Conservation (phyloP, 2,797 vertebrate genomes). For the Cirrhinus mrigala region DNA sequence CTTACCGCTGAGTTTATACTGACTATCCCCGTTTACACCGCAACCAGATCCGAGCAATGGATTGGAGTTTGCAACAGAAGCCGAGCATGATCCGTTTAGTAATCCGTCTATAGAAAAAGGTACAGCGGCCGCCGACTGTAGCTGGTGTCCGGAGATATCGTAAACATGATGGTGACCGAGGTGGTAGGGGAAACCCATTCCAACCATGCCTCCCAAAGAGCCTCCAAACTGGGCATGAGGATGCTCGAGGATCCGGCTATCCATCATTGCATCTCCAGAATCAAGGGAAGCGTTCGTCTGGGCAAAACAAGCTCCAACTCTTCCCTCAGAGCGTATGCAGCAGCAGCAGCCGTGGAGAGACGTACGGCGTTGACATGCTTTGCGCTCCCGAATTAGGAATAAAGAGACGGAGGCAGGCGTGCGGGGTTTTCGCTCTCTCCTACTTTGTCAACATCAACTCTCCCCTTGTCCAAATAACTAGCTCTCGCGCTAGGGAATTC, state of each 20-base stretch:
- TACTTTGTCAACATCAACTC: slow-evolving; percentile 88
- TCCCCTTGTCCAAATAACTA: slow-evolving; percentile 78
- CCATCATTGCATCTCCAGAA: slow-evolving; percentile 84
- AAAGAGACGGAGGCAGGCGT: slow-evolving; percentile 66
- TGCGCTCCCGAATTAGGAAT: slow-evolving; percentile 45
- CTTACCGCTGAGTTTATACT: slow-evolving; percentile 95
- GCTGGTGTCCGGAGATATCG: slow-evolving; percentile 93
- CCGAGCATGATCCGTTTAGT: slow-evolving; percentile 93
- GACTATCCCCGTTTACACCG: slow-evolving; percentile 84
- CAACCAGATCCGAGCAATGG: slow-evolving; percentile 87
- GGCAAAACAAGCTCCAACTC: slow-evolving; percentile 43
- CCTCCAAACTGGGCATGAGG: slow-evolving; percentile 96
- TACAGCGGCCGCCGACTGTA: slow-evolving; percentile 87
- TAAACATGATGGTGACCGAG: slow-evolving; percentile 92
- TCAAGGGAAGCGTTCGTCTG: slow-evolving; percentile 35
- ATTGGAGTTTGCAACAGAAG: slow-evolving; percentile 88
- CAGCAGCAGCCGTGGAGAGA: slow-evolving; percentile 31
- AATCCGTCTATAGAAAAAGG: slow-evolving; percentile 99
- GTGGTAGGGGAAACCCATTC: slow-evolving; percentile 95
- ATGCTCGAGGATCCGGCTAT: slow-evolving; percentile 96
- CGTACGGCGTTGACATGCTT: slow-evolving; percentile 49
- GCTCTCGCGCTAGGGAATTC: slow-evolving; percentile 86
- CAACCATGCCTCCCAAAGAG: slow-evolving; percentile 91
- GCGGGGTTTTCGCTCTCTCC: slow-evolving; percentile 80
- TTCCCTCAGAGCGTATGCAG: slow-evolving; percentile 45